Evolutionary conservation across 1,140 invertebrate species (phyloP), one percentile per base, ranked within the genome.

Genomic region (Diorhabda sublineata): DNA sequence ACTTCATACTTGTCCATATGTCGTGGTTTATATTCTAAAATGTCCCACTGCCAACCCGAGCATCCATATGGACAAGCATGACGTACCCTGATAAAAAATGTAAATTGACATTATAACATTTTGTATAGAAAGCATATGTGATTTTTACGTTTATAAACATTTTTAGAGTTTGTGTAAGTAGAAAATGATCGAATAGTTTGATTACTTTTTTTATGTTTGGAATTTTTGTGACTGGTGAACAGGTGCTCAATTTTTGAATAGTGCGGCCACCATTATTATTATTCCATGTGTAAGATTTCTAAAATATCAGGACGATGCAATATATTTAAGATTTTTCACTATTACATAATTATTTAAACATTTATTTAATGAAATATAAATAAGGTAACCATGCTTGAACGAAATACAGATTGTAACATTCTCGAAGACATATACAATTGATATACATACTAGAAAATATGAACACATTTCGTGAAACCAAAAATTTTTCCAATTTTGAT

Each of bases 191-290:
- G 56, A 52, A 52, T 52, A 52, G 47, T 52, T 8, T 52, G 58
- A 56, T 56, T 42, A 64, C 11, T 45, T 65, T 57, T 58, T 9
- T 58, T 7, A 26, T 66, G 8, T 62, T 68, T 7, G 62, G 5
- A 44, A 59, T 44, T 68, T 68, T 43, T 71, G 70, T 74, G 71
- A 75, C 68, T 72, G 72, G 62, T 67, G 64, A 69, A 69, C 73
- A 75, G 73, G 73, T 76, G 75, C 75, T 76, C 75, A 76, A 76
- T 76, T 74, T 76, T 76, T 66, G 47, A 73, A 73, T 75, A 75
- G 70, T 75, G 70, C 66, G 66, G 69, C 69, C 67, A 73, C 66
- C 67, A 69, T 68, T 68, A 66, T 67, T 72, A 52, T 52, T 66
- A 67, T 70, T 64, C 67, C 61, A 70, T 74, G 58, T 69, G 67